A percentile compares a stretch with the other conserved stretches of the same genome.
Conservation (phyloP, 1,140 invertebrate genomes). For the Daktulosphaira vitifoliae region DNA sequence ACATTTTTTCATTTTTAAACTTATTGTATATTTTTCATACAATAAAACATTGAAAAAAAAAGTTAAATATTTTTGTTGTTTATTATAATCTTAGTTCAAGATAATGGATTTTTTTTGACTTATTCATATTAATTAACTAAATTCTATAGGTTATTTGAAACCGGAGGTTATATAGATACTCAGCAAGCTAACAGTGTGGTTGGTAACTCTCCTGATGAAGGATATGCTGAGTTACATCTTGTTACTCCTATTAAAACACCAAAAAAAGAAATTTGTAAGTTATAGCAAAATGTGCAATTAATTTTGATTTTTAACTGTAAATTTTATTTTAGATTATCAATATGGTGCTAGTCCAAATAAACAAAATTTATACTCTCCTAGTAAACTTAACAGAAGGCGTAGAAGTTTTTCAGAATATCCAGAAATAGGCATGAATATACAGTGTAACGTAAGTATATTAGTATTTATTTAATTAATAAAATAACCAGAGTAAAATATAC, state of each 20-base stretch:
- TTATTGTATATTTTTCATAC: too few species aligned
- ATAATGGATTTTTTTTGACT: too few species aligned
- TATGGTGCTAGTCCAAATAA: conserved; percentile 11
- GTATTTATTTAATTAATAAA: too few species aligned
- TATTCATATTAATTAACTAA: too few species aligned
- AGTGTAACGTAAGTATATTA: conserved; percentile 20
- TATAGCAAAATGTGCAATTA: too few species aligned
- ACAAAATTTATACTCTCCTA: conserved; percentile 14
- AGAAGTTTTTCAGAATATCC: conserved; percentile 28
- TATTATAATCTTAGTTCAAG: too few species aligned
- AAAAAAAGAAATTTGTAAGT: neutral
- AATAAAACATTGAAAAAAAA: too few species aligned
- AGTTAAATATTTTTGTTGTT: too few species aligned
- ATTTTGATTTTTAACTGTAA: too few species aligned
- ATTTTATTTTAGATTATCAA: conserved; percentile 8
- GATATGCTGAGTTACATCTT: conserved; percentile 16
- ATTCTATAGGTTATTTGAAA: conserved; percentile 17
- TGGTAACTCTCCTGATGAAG: conserved; percentile 25
- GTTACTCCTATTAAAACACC: conserved; percentile 15
- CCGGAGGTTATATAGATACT: conserved; percentile 22
- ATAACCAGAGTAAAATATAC: too few species aligned
- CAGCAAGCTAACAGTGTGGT: conserved; percentile 20
- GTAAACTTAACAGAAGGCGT: conserved; percentile 4
- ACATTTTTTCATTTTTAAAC: too few species aligned
- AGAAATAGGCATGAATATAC: conserved; percentile 23